Evolutionary conservation across 2,797 vertebrate genomes (phyloP), one percentile per base, ranked within the genome.

Genomic region (Linurgus olivaceus): DNA sequence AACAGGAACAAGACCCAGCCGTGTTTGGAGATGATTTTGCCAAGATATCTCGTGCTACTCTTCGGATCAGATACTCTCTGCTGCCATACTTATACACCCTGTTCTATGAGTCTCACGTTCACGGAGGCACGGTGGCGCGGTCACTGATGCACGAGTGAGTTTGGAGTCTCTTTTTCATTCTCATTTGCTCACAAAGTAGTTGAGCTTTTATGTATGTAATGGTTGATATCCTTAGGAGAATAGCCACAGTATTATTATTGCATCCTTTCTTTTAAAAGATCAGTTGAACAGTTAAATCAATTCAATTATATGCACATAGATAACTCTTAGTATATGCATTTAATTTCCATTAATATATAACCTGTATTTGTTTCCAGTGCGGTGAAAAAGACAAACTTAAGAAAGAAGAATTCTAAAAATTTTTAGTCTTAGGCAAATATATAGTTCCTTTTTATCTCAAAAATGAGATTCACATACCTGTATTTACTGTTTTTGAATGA

Each of bases 91-190:
- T 97, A 2, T 90, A 97, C 67, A 96, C 92, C 26, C 67, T 97
- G 66, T 97, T 97, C 94, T 96, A 83, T 0, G 81, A 97, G 57
- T 62, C 96, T 7, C 96, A 97, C 1, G 63, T 88, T 10, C 26
- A 88, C 0, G 95, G 97, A 31, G 89, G 73, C 88, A 97, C 88
- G 0, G 97, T 97, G 82, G 91, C 55, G 13, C 74, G 84, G 17
- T 97, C 95, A 2, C 88, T 96, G 89, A 97, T 97, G 95, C 96
- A 96, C 0, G 92, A 97, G 94, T 97, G 81, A 97, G 94, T 95
- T 40, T 61, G 48, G 62, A 54, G 7, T 55, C 23, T 63, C 50
- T 68, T 82, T 68, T 50, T 52, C 21, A 16, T 42, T 2, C 1
- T 50, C 5, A 45, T 63, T 83, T 75, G 35, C 48, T 51, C 24